Evolutionary conservation across 2,113 vertebrate species (phyloP).

Genomic region (Microcebus tavaratra): DNA sequence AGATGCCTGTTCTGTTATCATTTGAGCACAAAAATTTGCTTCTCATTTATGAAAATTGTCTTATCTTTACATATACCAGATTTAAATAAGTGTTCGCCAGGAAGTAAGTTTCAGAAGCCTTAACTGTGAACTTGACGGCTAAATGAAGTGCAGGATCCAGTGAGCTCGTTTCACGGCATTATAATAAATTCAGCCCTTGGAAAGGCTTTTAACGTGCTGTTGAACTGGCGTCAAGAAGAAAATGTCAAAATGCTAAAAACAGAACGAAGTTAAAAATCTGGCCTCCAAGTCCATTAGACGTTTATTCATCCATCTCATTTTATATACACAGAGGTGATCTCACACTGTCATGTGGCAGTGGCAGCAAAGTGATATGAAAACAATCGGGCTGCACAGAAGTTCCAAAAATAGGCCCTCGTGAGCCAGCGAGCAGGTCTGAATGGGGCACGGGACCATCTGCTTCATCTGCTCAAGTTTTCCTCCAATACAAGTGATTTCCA

Average conservation of each 20-base stretch:
- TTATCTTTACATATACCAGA: not conserved
- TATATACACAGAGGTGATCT: constrained; percentile 22
- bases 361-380: not conserved
- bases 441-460: not conserved
- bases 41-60: not conserved
- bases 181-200: not conserved
- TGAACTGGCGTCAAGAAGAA: constrained; percentile 48
- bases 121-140: not conserved
- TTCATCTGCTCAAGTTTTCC: not conserved
- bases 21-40: not conserved
- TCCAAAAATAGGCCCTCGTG: not conserved
- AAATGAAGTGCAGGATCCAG: fast-evolving
- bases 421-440: not conserved
- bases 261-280: constrained; percentile 20
- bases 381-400: not conserved
- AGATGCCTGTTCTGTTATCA: not conserved
- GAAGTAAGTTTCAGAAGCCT: not conserved
- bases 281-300: not conserved
- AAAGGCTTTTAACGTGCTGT: not conserved
- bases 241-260: constrained; percentile 65
- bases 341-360: not conserved
- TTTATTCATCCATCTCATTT: not conserved
- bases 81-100: not conserved
- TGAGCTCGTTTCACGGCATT: not conserved
- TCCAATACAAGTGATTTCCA: not conserved